Evolutionary conservation across 2,113 vertebrate genomes (phyloP), one percentile per base, ranked within the genome.

Genomic region (Chitala chitala): DNA sequence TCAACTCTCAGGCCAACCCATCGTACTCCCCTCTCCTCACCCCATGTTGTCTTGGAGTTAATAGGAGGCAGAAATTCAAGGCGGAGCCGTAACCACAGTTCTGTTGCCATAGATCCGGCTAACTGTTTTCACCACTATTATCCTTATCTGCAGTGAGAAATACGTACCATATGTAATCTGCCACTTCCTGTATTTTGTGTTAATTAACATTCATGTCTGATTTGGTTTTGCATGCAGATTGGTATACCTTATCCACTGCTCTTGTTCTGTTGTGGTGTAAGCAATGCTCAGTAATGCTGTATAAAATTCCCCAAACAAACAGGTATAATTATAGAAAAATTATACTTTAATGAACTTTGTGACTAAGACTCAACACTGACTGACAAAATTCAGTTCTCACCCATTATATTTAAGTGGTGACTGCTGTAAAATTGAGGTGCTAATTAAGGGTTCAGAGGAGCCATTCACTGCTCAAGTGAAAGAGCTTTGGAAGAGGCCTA

Each of bases 381-480:
- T 48, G 46, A 10, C 15, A 48, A 48, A 48, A 48, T 48, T 10
- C 7, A 48, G n/a, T 8, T 5, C 29, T 42, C 33, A 44, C 9
- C 42, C 65, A 44, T 46, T 68, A 44, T 38, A 26, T n/a, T 12
- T 69, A 8, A 29, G 5, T 5, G 17, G 26, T 33, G 10, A 31
- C 40, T 42, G 55, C 42, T 17, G 55, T 61, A 63, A 65, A 63
- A 26, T 10, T 38, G 38, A 31, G 26, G 15, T 48, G 36, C 53
- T 74, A 51, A 77, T 61, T 77, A 69, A 77, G 63, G 13, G 15
- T 44, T 38, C 50, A 26, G 50, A 63, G 46, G 31, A 22, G 54
- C 61, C 10, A 46, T 58, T 46, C 61, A 44, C 31, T 59, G 70
- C 40, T 22, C 22, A 7, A 13, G 51, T 63, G 24, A 68, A 74